Base-by-base conservation (phyloP, 2,888 invertebrate genomes). In the Acleris cristana region DNA sequence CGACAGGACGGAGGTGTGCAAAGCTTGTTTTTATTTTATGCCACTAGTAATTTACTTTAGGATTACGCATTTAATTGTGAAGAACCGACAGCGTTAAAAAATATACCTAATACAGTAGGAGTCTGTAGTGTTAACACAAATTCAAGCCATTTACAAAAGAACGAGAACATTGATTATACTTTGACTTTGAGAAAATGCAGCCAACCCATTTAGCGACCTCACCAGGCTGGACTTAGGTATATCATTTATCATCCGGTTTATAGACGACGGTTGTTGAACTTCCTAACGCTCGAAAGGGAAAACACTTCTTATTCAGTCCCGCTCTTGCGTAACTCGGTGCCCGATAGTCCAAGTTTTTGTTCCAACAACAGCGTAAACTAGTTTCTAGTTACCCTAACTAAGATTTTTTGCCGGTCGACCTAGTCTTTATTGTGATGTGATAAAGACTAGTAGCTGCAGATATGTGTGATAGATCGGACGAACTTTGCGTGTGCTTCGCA, bases 261-360 rank as follows among this genome's bases (percentile, higher is more conserved):
- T 71, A 70, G 69, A 69, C 71, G 71, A 74, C 81, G 85, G 85
- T 77, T 84, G 80, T 83, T 86, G 86, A 90, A 90, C 87, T 88
- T 87, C 87, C 86, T 86, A 86, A 82, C 82, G 78, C 83, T 85
- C 79, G 82, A 87, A 86, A 89, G 86, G 86, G 88, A 88, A 88
- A 86, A 86, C 73, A 77, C 80, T 89, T 89, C 90, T 90, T 90
- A 83, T 84, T 73, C 71, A 78, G 76, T 71, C 76, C 80, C 81
- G 78, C 77, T 88, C 89, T 90, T 92, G 92, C 89, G 88, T 90
- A 92, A 91, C 91, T 83, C 72, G 88, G 81, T 79, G 76, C 78
- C 77, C 74, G 79, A 81, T 79, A 79, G 74, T 76, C 76, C 81
- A 77, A 84, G 80, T 88, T 87, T 89, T 87, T 88, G 79, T 84